Evolutionary conservation across 2,113 vertebrate species (phyloP).

Genomic region (Polyodon spathula): DNA sequence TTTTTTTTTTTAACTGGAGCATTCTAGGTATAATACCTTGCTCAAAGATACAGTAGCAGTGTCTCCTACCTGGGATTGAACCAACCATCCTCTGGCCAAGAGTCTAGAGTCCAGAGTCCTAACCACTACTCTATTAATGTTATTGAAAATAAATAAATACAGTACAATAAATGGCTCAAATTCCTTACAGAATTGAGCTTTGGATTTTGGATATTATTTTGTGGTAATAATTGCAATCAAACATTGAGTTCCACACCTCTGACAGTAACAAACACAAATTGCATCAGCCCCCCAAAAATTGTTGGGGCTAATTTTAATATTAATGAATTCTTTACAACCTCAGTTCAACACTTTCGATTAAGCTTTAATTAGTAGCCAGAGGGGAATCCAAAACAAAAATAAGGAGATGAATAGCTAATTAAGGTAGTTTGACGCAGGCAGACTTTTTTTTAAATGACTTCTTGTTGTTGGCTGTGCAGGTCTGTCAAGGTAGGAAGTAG

Average conservation of each 20-base stretch:
- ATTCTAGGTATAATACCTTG: neutral
- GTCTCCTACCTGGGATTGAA: too few relatives aligned
- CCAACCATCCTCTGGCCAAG: too few relatives aligned
- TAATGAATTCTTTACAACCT: slow-evolving; percentile 98
- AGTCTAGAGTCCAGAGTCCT: too few relatives aligned
- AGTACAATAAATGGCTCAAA: too few relatives aligned
- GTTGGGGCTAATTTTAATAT: slow-evolving; percentile 98
- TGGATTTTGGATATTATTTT: slow-evolving; percentile 15
- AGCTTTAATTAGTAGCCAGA: slow-evolving; percentile 99
- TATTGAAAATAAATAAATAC: too few relatives aligned
- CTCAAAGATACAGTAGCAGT: too few relatives aligned
- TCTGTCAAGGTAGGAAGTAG: slow-evolving; percentile 67
- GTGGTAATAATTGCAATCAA: slow-evolving; percentile 47
- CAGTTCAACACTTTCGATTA: slow-evolving; percentile 99
- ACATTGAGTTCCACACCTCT: slow-evolving; percentile 64
- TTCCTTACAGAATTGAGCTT: too few relatives aligned
- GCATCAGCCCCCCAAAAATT: slow-evolving; percentile 73
- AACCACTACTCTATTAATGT: too few relatives aligned
- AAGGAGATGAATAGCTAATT: slow-evolving; percentile 98
- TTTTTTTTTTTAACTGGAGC: neutral
- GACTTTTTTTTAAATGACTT: slow-evolving; percentile 79
- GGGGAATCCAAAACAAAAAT: slow-evolving; percentile 98
- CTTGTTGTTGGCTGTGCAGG: slow-evolving; percentile 66
- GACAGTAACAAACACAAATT: slow-evolving; percentile 84
- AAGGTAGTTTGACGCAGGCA: slow-evolving; percentile 84